These are phyloP conservation scores for Agrilus mali DNA, from an alignment of 2,888 invertebrate genomes.

Conservation along the genomic window DNA sequence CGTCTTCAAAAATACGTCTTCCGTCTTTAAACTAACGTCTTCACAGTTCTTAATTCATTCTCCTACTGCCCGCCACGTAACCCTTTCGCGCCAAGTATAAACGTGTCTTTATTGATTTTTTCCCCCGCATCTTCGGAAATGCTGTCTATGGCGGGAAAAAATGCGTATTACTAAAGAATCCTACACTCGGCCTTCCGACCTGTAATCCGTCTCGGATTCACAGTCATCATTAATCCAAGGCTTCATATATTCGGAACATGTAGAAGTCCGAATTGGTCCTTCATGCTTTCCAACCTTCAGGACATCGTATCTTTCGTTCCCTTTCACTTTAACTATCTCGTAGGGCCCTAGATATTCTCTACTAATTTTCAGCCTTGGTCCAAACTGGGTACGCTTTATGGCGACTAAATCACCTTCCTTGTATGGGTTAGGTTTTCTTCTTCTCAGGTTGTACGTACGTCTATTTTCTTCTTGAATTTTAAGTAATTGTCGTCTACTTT, in stretches of 20 bases:
- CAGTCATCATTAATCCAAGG: conserved; percentile 10
- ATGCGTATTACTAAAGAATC: no score
- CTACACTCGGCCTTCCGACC: no score
- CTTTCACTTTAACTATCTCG: conserved; percentile 12
- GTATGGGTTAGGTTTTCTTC: conserved; percentile 15
- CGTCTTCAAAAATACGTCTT: no score
- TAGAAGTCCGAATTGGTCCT: conserved; percentile 17
- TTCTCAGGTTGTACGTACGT: conserved; percentile 12
- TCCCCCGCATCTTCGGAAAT: no score
- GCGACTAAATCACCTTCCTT: conserved; percentile 19
- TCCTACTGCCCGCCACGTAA: no score
- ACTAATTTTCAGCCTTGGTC: conserved; percentile 22
- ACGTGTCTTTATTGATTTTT: no score
- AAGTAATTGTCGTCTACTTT: conserved; percentile 6
- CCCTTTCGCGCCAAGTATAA: no score
- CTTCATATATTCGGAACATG: conserved; percentile 20
- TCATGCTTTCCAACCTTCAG: conserved; percentile 21
- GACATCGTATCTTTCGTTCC: conserved; percentile 15
- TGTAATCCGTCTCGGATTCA: no score
- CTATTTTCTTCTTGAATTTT: conserved; percentile 16
- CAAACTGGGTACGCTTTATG: conserved; percentile 26
- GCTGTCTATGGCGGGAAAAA: no score
- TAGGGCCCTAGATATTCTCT: conserved; percentile 26
- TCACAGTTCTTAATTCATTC: no score
- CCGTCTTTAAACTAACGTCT: no score